These are phyloP conservation scores for Helicoverpa zea DNA, from an alignment of 1,140 invertebrate species.

Conservation along the genomic window DNA sequence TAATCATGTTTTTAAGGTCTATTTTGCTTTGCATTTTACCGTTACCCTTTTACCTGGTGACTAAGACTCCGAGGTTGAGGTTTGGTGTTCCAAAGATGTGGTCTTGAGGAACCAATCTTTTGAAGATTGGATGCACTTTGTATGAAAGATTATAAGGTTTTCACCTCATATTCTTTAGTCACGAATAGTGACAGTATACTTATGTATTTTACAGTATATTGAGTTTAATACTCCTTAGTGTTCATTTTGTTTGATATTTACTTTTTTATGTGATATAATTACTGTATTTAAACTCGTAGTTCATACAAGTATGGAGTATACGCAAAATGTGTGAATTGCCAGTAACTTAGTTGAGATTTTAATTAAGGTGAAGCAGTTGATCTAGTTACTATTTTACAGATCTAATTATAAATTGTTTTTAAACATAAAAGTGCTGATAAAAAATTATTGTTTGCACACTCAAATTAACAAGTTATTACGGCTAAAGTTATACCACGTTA, in stretches of 20 bases:
- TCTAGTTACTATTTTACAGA: neutral
- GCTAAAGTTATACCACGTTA: too few relatives aligned
- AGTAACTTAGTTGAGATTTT: conserved; percentile 22
- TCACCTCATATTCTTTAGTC: too few relatives aligned
- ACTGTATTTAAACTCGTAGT: neutral
- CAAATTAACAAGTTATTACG: too few relatives aligned
- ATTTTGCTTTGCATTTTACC: conserved; percentile 5
- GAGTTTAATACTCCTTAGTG: too few relatives aligned
- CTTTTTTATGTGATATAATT: neutral
- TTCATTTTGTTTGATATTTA: too few relatives aligned
- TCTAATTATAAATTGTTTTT: neutral
- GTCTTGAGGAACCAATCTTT: too few relatives aligned
- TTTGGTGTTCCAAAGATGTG: too few relatives aligned
- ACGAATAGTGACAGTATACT: too few relatives aligned
- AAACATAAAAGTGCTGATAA: neutral
- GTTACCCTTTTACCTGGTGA: conserved; percentile 16
- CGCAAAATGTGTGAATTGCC: neutral
- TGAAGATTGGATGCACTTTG: too few relatives aligned
- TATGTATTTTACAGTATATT: too few relatives aligned
- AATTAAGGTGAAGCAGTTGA: too few relatives aligned
- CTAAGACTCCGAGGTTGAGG: neutral
- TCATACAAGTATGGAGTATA: neutral
- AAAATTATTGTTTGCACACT: neutral
- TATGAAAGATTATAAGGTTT: too few relatives aligned
- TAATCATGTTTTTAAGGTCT: conserved; percentile 4